phyloP scores from a whole-genome alignment of 2,797 vertebrate genomes.

The Galaxias olidus region DNA sequence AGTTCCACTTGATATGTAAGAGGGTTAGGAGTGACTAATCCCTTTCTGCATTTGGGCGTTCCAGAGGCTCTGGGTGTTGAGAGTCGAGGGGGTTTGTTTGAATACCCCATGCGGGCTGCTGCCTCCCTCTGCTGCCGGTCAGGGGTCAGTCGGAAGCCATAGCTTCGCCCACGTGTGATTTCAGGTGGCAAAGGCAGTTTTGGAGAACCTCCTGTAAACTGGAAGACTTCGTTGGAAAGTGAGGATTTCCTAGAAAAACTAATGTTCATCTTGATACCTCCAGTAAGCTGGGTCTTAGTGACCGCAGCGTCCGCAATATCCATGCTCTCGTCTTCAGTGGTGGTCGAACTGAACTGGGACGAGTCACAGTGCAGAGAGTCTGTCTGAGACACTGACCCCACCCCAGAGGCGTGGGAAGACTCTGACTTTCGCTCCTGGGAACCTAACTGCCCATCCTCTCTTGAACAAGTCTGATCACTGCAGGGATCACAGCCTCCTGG shows the following conservation, averaged over 20 bases:
- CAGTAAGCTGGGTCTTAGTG: conserved; percentile 59
- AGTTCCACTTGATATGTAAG: conserved; percentile 86
- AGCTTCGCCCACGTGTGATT: conserved; percentile 48
- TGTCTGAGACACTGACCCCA: conserved; percentile 46
- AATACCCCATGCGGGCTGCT: conserved; percentile 74
- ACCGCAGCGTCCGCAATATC: conserved; percentile 66
- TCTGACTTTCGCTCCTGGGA: conserved; percentile 16
- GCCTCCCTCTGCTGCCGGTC: conserved; percentile 83
- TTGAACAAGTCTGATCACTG: conserved; percentile 22
- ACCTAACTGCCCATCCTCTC: background rate
- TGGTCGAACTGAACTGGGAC: conserved; percentile 55
- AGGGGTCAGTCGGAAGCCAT: conserved; percentile 77
- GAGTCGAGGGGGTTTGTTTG: conserved; percentile 44
- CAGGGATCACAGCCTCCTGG: background rate
- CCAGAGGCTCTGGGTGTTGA: conserved; percentile 60
- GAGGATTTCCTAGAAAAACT: conserved; percentile 67
- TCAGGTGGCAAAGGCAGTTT: conserved; percentile 3
- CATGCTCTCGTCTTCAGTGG: conserved; percentile 62
- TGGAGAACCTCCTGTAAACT: conserved; percentile 37
- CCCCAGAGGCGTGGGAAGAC: conserved; percentile 14
- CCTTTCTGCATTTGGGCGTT: conserved; percentile 27
- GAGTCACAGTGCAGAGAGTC: conserved; percentile 62
- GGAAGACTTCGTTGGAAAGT: conserved; percentile 34
- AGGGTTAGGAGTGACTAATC: conserved; percentile 28
- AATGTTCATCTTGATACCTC: conserved; percentile 68